phyloP scores from a whole-genome alignment of 2,888 invertebrate genomes.

The Priocnemis perturbator region DNA sequence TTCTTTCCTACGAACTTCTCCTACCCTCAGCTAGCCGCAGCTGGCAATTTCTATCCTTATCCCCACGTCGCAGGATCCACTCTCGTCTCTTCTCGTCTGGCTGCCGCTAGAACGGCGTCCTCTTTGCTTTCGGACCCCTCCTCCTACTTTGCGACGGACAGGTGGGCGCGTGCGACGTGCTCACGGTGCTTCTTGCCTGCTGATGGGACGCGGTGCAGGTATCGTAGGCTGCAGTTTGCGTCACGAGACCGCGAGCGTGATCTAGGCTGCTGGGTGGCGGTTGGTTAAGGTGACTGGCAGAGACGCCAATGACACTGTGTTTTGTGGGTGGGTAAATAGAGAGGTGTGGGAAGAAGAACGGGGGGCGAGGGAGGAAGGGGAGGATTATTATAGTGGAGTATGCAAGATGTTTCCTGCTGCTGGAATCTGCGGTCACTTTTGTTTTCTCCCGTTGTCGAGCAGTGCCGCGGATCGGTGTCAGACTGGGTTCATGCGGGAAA shows the following conservation, averaged over 20 bases:
- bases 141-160: too few species aligned
- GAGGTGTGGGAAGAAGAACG: too few species aligned
- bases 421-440: neutral
- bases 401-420: neutral
- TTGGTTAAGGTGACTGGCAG: constrained; percentile 11
- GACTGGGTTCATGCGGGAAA: too few species aligned
- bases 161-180: neutral
- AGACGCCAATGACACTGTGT: constrained; percentile 3
- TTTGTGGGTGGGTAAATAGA: too few species aligned
- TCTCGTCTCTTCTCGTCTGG: too few species aligned
- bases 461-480: neutral
- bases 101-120: too few species aligned
- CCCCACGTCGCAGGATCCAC: too few species aligned
- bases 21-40: neutral
- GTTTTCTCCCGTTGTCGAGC: neutral
- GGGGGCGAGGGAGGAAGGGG: too few species aligned
- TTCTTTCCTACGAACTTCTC: neutral
- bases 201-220: constrained; percentile 14
- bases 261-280: constrained; percentile 5
- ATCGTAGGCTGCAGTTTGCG: constrained; percentile 15
- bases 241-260: constrained; percentile 2
- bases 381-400: too few species aligned
- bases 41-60: too few species aligned
- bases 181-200: too few species aligned
- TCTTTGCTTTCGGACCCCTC: too few species aligned